Percentiles rank a stretch among this genome's conserved stretches.
Conservation (phyloP, 2,113 vertebrate genomes). For the Dascyllus trimaculatus region DNA sequence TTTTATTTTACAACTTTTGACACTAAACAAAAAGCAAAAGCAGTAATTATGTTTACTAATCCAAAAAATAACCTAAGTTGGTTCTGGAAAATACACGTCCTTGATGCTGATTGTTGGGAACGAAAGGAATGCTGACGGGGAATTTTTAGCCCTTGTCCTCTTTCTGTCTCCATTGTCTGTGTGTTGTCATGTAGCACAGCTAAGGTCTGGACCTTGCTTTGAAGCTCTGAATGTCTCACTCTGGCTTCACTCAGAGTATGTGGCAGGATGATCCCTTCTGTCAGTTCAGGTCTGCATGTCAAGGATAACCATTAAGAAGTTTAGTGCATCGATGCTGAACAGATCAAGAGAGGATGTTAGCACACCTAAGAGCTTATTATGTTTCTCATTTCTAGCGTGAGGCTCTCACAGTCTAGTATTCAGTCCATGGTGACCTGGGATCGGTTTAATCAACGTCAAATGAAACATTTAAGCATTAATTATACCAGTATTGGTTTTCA, state of each 20-base stretch:
- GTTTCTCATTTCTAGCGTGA: background rate
- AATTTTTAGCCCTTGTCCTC: constrained; percentile 14
- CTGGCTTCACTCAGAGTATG: constrained; percentile 72
- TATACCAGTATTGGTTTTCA: background rate
- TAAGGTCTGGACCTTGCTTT: constrained; percentile 59
- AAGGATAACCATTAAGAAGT: constrained; percentile 22
- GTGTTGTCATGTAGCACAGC: constrained; percentile 45
- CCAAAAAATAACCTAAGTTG: background rate
- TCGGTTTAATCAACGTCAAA: background rate
- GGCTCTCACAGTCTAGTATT: background rate
- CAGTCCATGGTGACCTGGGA: background rate
- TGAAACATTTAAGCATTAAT: background rate
- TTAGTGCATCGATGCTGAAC: background rate
- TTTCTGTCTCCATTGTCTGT: constrained; percentile 64
- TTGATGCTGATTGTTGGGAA: constrained; percentile 37
- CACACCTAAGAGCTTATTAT: background rate
- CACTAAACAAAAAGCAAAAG: background rate
- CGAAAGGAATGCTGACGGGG: constrained; percentile 62
- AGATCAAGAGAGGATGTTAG: background rate
- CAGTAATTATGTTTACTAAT: no score
- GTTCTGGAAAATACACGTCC: constrained; percentile 5
- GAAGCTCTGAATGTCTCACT: constrained; percentile 55
- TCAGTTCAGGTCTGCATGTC: constrained; percentile 42
- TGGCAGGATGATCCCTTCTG: constrained; percentile 74
- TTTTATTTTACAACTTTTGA: no score